Evolutionary conservation across 2,113 vertebrate species (phyloP).

Genomic region (Ceyx melanurus): DNA sequence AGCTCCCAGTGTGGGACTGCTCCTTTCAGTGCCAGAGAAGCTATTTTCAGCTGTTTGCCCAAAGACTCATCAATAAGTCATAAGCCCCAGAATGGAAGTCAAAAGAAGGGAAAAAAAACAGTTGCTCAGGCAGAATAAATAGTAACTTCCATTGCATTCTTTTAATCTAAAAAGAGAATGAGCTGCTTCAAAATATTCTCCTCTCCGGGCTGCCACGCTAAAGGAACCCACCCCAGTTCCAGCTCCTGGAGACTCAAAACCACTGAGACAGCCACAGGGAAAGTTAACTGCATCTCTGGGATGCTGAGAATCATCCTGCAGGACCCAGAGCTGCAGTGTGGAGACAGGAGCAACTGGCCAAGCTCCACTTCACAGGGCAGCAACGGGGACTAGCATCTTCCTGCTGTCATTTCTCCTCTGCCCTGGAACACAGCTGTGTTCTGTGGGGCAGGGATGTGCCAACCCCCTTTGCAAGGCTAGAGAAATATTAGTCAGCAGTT

Average conservation of each 20-base stretch:
- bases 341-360: not conserved
- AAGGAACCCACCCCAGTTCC: not conserved
- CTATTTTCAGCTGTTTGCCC: constrained; percentile 65
- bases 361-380: not conserved
- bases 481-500: constrained; percentile 16
- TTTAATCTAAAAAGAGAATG: constrained; percentile 19
- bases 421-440: not conserved
- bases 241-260: not conserved
- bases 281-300: not conserved
- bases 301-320: not conserved
- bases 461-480: not conserved
- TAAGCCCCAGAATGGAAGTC: constrained; percentile 56
- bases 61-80: constrained; percentile 71
- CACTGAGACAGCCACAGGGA: not conserved
- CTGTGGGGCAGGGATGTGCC: not conserved
- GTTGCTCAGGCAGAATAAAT: constrained; percentile 62
- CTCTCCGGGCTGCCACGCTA: not conserved
- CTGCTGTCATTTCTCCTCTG: not conserved
- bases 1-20: constrained; percentile 37
- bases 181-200: constrained; percentile 13
- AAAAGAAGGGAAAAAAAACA: constrained; percentile 42
- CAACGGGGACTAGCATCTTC: not conserved
- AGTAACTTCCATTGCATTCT: constrained; percentile 35
- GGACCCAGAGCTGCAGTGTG: not conserved
- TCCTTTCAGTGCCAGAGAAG: constrained; percentile 45